These are phyloP conservation scores for Notodonta ziczac DNA, from an alignment of 2,888 invertebrate genomes.

Conservation along the genomic window DNA sequence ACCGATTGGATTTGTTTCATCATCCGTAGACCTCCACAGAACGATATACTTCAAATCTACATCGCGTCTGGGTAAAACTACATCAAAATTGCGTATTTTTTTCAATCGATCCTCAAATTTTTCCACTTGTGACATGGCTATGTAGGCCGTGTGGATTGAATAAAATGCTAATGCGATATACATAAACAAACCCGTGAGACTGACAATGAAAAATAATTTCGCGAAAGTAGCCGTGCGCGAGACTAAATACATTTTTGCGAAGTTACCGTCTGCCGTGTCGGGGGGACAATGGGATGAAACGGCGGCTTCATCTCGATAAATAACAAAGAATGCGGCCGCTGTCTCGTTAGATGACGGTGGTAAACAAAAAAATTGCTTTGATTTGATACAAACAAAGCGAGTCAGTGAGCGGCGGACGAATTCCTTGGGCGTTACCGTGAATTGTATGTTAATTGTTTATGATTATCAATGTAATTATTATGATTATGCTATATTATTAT, in stretches of 20 bases:
- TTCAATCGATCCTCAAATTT: conserved; percentile 23
- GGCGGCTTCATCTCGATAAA: conserved; percentile 47
- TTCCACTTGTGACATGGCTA: conserved; percentile 39
- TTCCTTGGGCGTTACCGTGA: conserved; percentile 24
- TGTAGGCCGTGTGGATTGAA: conserved; percentile 60
- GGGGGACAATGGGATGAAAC: conserved; percentile 40
- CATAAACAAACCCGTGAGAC: conserved; percentile 60
- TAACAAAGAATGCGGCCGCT: conserved; percentile 40
- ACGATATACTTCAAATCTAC: conserved; percentile 55
- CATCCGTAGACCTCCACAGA: conserved; percentile 47
- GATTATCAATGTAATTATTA: not conserved
- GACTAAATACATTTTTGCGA: conserved; percentile 52
- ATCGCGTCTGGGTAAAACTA: conserved; percentile 16
- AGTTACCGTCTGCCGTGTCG: conserved; percentile 29
- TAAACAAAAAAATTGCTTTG: conserved; percentile 61
- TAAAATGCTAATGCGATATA: conserved; percentile 64
- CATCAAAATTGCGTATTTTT: conserved; percentile 16
- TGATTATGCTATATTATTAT: too few relatives aligned
- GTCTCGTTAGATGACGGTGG: conserved; percentile 44
- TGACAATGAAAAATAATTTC: conserved; percentile 69
- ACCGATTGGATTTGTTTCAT: conserved; percentile 28
- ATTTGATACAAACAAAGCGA: conserved; percentile 53
- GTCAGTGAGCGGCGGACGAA: conserved; percentile 22
- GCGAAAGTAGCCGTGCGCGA: conserved; percentile 59
- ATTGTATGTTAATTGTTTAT: conserved; percentile 9